phyloP scores from a whole-genome alignment of 2,888 invertebrate species.

The Melieria crassipennis region DNA sequence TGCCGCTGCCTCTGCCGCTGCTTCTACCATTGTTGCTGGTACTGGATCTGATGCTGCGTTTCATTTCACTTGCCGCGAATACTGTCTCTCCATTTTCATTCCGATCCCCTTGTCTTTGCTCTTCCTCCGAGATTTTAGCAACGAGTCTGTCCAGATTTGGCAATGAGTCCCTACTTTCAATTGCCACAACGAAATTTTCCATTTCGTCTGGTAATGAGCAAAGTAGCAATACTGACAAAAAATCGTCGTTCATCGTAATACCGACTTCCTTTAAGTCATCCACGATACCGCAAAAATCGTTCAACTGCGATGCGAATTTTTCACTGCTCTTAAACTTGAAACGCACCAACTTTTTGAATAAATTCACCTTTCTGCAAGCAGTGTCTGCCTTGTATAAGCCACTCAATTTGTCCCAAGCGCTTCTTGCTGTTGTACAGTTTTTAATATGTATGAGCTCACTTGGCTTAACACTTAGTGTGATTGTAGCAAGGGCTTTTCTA shows the following conservation, averaged over 20 bases:
- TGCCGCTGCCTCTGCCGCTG: too few relatives aligned
- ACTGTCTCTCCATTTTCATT: not conserved
- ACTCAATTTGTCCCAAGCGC: conserved; percentile 30
- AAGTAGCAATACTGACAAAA: conserved; percentile 34
- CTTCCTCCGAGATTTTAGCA: conserved; percentile 31
- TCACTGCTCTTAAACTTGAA: conserved; percentile 25
- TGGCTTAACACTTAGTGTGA: conserved; percentile 32
- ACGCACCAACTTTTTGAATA: conserved; percentile 33
- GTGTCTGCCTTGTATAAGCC: conserved; percentile 37
- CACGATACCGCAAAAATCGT: conserved; percentile 30
- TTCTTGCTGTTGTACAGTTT: conserved; percentile 29
- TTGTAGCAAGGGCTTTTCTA: too few relatives aligned
- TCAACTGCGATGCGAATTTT: conserved; percentile 33
- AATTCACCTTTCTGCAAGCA: conserved; percentile 35
- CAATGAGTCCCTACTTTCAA: conserved; percentile 36
- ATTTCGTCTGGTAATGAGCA: conserved; percentile 36
- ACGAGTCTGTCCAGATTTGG: conserved; percentile 31
- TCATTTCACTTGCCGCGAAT: conserved; percentile 7
- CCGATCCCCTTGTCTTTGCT: conserved; percentile 15
- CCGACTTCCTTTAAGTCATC: conserved; percentile 36
- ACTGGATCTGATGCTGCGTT: too few relatives aligned
- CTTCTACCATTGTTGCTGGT: not conserved
- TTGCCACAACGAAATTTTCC: conserved; percentile 35
- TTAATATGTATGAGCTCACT: conserved; percentile 29
- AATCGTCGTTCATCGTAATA: conserved; percentile 30